phyloP scores from a whole-genome alignment of 2,113 vertebrate species.

The Podarcis cretensis region DNA sequence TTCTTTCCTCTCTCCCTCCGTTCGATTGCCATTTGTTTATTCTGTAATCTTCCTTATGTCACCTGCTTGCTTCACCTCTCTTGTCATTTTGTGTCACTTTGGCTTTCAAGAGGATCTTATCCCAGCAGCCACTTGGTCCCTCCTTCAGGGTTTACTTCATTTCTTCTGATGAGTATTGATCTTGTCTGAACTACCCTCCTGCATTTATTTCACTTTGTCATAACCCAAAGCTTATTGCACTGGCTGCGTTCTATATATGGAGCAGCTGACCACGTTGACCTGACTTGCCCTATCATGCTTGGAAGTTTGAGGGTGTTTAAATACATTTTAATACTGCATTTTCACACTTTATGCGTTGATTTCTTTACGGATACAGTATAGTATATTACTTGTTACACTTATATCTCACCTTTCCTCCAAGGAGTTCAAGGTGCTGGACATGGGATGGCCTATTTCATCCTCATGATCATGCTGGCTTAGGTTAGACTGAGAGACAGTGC shows the following conservation, averaged over 20 bases:
- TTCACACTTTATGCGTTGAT: background rate
- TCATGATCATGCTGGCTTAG: too few relatives aligned
- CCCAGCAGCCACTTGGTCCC: background rate
- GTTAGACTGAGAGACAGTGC: background rate
- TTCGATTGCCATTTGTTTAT: conserved; percentile 7
- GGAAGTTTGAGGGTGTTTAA: background rate
- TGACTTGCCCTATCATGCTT: background rate
- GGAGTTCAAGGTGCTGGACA: too few relatives aligned
- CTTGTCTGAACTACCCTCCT: background rate
- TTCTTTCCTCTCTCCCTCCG: background rate
- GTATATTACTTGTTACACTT: too few relatives aligned
- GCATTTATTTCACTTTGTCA: background rate
- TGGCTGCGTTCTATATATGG: background rate
- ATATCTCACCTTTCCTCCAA: too few relatives aligned
- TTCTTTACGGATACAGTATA: background rate
- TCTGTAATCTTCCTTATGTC: conserved; percentile 2
- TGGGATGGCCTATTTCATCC: too few relatives aligned
- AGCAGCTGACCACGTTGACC: background rate
- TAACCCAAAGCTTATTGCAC: background rate
- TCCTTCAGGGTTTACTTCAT: background rate
- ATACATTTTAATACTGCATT: background rate
- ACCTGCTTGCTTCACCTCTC: conserved; percentile 6
- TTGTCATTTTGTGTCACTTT: conserved; percentile 25
- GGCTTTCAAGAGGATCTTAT: background rate
- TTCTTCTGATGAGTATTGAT: conserved; percentile 5